These are phyloP conservation scores for Limnephilus auricula DNA, from an alignment of 2,888 invertebrate species.

Conservation along the genomic window DNA sequence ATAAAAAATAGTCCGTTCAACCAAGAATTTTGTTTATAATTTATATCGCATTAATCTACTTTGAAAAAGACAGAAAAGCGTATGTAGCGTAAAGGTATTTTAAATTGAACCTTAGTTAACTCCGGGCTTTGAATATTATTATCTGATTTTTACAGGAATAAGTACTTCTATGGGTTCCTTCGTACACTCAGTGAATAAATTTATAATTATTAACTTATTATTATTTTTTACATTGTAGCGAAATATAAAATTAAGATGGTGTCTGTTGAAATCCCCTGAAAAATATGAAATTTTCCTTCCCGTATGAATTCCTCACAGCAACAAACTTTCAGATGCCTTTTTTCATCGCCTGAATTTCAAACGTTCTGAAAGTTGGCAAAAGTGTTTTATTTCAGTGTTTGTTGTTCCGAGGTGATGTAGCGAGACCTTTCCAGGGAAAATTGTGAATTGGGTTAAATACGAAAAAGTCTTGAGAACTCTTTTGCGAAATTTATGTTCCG, in stretches of 20 bases:
- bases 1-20: no score
- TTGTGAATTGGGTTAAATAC: constrained; percentile 49
- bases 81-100: no score
- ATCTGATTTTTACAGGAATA: no score
- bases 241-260: background rate
- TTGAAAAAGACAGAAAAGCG: no score
- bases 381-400: constrained; percentile 46
- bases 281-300: constrained; percentile 36
- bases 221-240: no score
- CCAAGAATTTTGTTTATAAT: no score
- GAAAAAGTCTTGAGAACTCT: constrained; percentile 38
- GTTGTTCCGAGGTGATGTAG: constrained; percentile 46
- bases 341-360: constrained; percentile 39
- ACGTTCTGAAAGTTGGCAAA: constrained; percentile 27
- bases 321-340: constrained; percentile 29
- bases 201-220: background rate
- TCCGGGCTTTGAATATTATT: no score
- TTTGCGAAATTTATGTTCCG: constrained; percentile 42
- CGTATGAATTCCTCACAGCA: constrained; percentile 18
- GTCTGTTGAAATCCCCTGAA: constrained; percentile 1
- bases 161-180: no score
- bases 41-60: no score
- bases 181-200: background rate
- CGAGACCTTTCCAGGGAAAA: constrained; percentile 31
- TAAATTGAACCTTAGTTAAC: no score